A percentile compares a stretch with the other conserved stretches of the same genome.
Evolutionary conservation across 1,140 invertebrate species (phyloP).

Genomic region (Colletes gigas): DNA sequence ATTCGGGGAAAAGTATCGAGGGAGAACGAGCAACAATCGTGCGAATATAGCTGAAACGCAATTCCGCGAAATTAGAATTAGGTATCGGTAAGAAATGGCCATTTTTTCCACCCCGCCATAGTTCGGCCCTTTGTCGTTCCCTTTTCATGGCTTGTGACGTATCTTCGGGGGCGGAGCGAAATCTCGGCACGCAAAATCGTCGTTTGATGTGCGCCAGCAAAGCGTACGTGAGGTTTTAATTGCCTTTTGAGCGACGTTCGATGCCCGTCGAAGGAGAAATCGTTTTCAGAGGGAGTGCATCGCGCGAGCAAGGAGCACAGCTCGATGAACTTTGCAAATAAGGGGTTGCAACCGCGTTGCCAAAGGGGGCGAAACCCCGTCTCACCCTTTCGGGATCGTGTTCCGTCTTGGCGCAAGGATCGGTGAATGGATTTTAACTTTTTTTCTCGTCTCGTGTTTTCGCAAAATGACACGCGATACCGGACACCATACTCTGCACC

Average conservation of each 20-base stretch:
- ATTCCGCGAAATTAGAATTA: neutral
- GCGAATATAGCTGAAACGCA: neutral
- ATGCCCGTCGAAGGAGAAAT: constrained; percentile 60
- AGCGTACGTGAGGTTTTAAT: constrained; percentile 62
- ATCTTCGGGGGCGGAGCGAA: constrained; percentile 43
- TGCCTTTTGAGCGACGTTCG: constrained; percentile 51
- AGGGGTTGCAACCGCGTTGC: constrained; percentile 23
- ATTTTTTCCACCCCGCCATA: neutral
- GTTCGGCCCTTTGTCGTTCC: neutral
- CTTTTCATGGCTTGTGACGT: neutral
- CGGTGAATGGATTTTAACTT: constrained; percentile 24
- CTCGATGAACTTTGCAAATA: constrained; percentile 59
- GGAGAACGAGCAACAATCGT: neutral
- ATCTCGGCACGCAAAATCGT: constrained; percentile 56
- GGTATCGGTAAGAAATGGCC: neutral
- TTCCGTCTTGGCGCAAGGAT: neutral
- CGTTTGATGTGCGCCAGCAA: constrained; percentile 63
- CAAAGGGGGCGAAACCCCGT: neutral
- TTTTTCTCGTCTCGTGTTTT: neutral
- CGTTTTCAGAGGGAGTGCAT: constrained; percentile 31
- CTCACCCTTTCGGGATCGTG: neutral
- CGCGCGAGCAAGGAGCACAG: constrained; percentile 38
- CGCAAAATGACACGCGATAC: neutral
- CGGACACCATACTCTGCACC: too few species aligned
- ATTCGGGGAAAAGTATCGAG: neutral